A percentile compares a stretch with the other conserved stretches of the same genome.
These are phyloP conservation scores for Diplolepis rosae DNA, from an alignment of 2,888 invertebrate genomes.

Conservation along the genomic window DNA sequence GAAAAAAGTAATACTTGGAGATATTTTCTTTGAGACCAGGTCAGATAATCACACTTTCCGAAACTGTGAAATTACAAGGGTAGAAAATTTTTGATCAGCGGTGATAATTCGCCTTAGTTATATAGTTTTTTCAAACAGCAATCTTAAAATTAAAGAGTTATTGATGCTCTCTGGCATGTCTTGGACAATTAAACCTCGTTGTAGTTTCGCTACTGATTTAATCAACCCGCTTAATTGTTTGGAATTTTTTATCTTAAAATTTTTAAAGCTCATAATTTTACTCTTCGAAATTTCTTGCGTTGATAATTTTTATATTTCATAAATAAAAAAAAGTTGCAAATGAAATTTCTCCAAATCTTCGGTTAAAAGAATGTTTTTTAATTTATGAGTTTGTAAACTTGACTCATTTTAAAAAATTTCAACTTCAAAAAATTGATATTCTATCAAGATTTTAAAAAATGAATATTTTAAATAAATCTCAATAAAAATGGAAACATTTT, in stretches of 20 bases:
- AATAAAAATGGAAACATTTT: not conserved
- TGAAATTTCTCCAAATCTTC: no score
- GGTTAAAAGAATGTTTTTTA: no score
- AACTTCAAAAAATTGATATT: no score
- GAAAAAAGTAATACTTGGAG: constrained; percentile 9
- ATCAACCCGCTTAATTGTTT: not conserved
- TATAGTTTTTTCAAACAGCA: not conserved
- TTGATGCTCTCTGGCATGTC: not conserved
- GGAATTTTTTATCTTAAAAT: no score
- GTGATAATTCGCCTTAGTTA: not conserved
- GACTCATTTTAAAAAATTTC: no score
- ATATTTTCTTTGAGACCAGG: not conserved
- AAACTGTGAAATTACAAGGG: not conserved
- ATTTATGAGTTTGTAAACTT: no score
- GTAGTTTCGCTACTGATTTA: not conserved
- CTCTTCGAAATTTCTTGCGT: not conserved
- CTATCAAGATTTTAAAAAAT: no score
- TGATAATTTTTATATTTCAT: no score
- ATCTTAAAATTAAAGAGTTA: not conserved
- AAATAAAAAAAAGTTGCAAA: no score
- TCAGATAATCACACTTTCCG: not conserved
- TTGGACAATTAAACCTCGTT: not conserved
- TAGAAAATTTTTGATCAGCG: not conserved
- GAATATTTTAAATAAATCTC: not conserved
- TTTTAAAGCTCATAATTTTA: no score